These are phyloP conservation scores for Halocaridina rubra DNA, from an alignment of 2,888 invertebrate genomes.

Conservation along the genomic window DNA sequence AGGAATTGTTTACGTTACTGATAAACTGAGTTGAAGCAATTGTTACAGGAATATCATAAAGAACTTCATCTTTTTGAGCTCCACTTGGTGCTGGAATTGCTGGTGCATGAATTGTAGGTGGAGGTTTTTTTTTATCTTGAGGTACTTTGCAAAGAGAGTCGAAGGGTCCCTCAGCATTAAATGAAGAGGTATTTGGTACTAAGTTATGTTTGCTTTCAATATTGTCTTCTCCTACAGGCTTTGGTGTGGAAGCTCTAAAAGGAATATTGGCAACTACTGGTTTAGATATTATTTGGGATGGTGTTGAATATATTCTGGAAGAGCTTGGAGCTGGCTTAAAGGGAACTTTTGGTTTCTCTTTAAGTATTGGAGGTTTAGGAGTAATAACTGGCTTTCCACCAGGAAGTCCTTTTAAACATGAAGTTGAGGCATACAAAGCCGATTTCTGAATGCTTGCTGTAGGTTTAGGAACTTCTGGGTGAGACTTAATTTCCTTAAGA, in stretches of 20 bases:
- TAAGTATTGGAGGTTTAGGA: slow-evolving; percentile 64
- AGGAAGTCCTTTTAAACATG: slow-evolving; percentile 51
- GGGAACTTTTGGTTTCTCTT: slow-evolving; percentile 66
- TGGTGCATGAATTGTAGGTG: slow-evolving; percentile 33
- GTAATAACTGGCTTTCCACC: slow-evolving; percentile 52
- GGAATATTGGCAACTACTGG: not conserved
- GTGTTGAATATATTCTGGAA: slow-evolving; percentile 43
- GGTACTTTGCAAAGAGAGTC: not conserved
- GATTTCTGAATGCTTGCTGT: slow-evolving; percentile 61
- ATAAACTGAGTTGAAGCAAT: not conserved
- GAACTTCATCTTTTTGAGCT: slow-evolving; percentile 6
- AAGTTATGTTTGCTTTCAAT: not conserved
- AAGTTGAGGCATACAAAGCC: slow-evolving; percentile 51
- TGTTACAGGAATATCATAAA: slow-evolving; percentile 43
- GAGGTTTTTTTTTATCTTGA: slow-evolving; percentile 5
- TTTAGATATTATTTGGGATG: slow-evolving; percentile 19
- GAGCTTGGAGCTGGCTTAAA: slow-evolving; percentile 64
- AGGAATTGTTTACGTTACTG: not conserved
- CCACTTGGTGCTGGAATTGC: not conserved
- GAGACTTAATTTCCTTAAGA: slow-evolving; percentile 46
- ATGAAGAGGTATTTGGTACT: not conserved
- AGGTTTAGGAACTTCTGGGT: slow-evolving; percentile 10
- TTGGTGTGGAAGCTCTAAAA: slow-evolving; percentile 24
- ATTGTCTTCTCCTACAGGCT: not conserved
- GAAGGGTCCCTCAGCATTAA: not conserved